Evolutionary conservation across 2,888 invertebrate species (phyloP).

Genomic region (Caenorhabditis angaria): DNA sequence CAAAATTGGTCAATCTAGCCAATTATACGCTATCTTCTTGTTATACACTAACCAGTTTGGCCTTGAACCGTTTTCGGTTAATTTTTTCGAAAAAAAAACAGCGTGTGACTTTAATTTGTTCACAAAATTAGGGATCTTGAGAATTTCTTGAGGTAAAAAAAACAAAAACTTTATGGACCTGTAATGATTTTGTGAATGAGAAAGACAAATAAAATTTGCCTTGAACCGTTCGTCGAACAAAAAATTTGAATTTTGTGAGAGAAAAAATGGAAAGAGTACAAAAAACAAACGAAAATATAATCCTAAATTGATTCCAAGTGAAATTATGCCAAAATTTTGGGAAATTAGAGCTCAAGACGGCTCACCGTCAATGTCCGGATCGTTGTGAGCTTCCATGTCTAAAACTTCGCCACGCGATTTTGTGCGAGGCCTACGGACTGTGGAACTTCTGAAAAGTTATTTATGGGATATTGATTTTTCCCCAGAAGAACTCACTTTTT

Average conservation of each 20-base stretch:
- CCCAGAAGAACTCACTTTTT: constrained; percentile 25
- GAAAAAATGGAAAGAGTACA: background rate
- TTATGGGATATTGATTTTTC: background rate
- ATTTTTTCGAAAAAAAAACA: background rate
- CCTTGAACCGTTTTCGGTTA: background rate
- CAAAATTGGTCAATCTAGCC: background rate
- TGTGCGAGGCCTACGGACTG: background rate
- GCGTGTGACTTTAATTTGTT: background rate
- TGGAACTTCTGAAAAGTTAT: constrained; percentile 1
- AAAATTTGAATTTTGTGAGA: background rate
- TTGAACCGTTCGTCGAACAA: background rate
- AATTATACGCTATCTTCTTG: background rate
- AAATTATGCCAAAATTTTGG: background rate
- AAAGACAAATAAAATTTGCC: constrained; percentile 1
- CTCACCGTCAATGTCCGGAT: constrained; percentile 15
- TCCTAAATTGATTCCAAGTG: background rate
- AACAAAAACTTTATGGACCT: background rate
- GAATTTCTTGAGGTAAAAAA: background rate
- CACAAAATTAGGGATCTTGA: background rate
- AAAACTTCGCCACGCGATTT: constrained; percentile 18
- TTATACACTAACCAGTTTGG: background rate
- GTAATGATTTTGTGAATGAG: background rate
- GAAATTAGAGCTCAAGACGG: background rate
- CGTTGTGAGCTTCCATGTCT: constrained; percentile 33
- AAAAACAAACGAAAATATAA: no score